Conservation (phyloP, 2,113 vertebrate genomes). For the Notarius quadriscutis region DNA sequence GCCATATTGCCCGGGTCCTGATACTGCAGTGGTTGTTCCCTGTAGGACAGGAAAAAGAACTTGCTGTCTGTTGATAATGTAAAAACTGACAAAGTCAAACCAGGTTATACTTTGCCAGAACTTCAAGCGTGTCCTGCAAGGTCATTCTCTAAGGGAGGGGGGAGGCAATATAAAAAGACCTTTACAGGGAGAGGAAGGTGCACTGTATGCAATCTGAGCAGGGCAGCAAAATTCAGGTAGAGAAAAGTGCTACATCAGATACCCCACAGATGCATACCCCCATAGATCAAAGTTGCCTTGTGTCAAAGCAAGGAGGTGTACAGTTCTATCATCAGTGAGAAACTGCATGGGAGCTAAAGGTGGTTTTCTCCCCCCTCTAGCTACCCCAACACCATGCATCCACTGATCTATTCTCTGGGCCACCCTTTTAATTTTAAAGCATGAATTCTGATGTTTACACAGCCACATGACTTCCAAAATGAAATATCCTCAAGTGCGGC, state of each 20-base stretch:
- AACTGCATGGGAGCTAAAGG: background rate
- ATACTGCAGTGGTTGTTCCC: slow-evolving; percentile 4
- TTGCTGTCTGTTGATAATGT: slow-evolving; percentile 25
- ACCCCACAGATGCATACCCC: background rate
- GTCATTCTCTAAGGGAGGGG: slow-evolving; percentile 29
- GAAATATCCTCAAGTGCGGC: background rate
- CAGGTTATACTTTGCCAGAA: slow-evolving; percentile 36
- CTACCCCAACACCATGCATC: background rate
- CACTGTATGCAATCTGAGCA: slow-evolving; percentile 14
- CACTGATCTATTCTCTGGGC: background rate
- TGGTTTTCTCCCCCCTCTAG: background rate
- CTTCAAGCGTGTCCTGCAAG: slow-evolving; percentile 34
- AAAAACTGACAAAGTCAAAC: slow-evolving; percentile 41
- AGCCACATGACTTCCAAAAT: background rate
- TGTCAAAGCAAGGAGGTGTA: slow-evolving; percentile 38
- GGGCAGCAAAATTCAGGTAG: slow-evolving; percentile 15
- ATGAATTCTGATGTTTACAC: background rate
- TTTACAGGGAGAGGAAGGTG: slow-evolving; percentile 24
- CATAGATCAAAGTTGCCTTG: slow-evolving; percentile 40
- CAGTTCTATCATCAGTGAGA: slow-evolving; percentile 39
- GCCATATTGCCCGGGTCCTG: slow-evolving; percentile 22
- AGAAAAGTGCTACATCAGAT: slow-evolving; percentile 43
- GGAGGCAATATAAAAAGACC: slow-evolving; percentile 13
- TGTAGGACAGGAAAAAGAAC: slow-evolving; percentile 28
- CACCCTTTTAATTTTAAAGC: background rate